Conservation (phyloP, 2,113 vertebrate species). For the Phodopus roborovskii region DNA sequence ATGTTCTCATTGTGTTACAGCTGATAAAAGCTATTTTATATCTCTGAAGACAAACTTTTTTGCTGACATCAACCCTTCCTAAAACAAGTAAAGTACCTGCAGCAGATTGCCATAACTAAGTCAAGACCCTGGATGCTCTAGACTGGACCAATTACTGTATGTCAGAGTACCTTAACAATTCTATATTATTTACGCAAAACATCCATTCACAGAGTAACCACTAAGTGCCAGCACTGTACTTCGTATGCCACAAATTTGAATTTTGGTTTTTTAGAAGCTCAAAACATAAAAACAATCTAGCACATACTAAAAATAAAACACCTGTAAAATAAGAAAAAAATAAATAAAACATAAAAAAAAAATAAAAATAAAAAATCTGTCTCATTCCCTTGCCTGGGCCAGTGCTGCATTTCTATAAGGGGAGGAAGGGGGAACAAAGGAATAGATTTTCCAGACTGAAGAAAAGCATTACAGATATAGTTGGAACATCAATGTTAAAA, state of each 20-base stretch:
- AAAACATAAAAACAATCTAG: slow-evolving; percentile 28
- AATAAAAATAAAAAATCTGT: neutral
- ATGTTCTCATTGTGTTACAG: neutral
- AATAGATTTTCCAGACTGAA: neutral
- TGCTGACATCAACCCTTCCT: neutral
- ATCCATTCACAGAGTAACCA: neutral
- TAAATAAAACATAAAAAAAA: neutral
- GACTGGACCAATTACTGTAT: neutral
- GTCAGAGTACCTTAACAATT: neutral
- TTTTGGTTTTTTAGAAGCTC: neutral
- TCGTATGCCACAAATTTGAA: neutral
- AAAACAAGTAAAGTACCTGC: slow-evolving; percentile 22
- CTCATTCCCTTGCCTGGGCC: neutral
- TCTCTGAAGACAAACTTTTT: slow-evolving; percentile 47
- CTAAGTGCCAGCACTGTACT: neutral
- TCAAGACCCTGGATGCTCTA: neutral
- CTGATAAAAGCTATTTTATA: neutral
- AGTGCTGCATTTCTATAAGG: neutral
- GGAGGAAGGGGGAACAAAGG: neutral
- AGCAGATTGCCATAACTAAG: slow-evolving; percentile 1
- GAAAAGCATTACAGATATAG: neutral
- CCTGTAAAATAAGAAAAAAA: neutral
- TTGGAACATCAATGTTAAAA: neutral
- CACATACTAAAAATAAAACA: neutral
- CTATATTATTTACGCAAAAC: neutral